Evolutionary conservation across 1,140 invertebrate genomes (phyloP).

Genomic region (Drosophila lowei): DNA sequence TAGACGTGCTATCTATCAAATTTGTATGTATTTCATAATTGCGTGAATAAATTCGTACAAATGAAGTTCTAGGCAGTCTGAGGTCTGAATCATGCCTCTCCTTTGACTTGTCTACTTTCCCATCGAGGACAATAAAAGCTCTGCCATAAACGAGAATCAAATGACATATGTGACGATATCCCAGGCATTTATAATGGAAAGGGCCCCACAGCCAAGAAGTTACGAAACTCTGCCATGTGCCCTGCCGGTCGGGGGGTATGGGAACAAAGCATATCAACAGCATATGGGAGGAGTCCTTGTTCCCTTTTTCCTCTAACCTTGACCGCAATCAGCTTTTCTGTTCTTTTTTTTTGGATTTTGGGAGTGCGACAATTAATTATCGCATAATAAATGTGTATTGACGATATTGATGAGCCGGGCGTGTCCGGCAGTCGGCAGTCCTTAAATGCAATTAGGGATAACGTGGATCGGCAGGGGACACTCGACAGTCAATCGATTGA

Average conservation of each 20-base stretch:
- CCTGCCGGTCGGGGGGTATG: conserved; percentile 13
- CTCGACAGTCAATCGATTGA: conserved; percentile 75
- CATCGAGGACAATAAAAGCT: conserved; percentile 58
- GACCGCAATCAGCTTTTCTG: conserved; percentile 20
- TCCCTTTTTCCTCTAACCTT: conserved; percentile 13
- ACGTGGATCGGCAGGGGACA: conserved; percentile 20
- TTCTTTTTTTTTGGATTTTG: conserved; percentile 14
- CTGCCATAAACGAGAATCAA: conserved; percentile 54
- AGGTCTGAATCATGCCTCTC: neutral
- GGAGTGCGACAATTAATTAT: conserved; percentile 59
- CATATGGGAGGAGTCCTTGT: conserved; percentile 14
- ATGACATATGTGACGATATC: conserved; percentile 71
- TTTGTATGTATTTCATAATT: neutral
- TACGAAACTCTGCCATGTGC: conserved; percentile 13
- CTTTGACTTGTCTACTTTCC: conserved; percentile 18
- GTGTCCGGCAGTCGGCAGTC: conserved; percentile 12
- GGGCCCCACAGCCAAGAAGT: conserved; percentile 7
- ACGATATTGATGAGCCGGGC: conserved; percentile 54
- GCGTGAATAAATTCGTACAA: conserved; percentile 22
- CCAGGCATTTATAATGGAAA: conserved; percentile 41
- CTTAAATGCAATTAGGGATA: conserved; percentile 48
- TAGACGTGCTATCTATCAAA: neutral
- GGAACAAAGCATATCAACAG: conserved; percentile 17
- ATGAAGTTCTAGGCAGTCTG: conserved; percentile 11
- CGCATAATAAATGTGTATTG: conserved; percentile 69